Evolutionary conservation across 1,140 invertebrate species (phyloP).

Genomic region (Drosophila mauritiana): DNA sequence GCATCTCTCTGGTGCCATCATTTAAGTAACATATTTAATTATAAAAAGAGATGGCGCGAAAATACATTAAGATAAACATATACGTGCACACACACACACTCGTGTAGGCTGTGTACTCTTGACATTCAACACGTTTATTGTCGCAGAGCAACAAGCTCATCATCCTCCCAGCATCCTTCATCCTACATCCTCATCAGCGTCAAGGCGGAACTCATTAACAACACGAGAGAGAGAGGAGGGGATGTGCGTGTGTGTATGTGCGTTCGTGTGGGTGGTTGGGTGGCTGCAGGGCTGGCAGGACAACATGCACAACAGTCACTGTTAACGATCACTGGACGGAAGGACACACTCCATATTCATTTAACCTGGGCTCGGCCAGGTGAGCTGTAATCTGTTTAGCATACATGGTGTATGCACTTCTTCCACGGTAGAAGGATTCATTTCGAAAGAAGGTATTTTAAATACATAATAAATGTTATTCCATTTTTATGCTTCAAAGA

Average conservation of each 20-base stretch:
- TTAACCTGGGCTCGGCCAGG: slow-evolving; percentile 3
- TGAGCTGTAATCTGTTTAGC: background rate
- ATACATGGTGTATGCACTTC: too few relatives aligned
- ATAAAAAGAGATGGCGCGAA: slow-evolving; percentile 34
- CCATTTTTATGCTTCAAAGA: too few relatives aligned
- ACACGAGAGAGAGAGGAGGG: background rate
- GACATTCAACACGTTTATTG: slow-evolving; percentile 65
- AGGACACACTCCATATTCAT: background rate
- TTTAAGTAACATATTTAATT: slow-evolving; percentile 60
- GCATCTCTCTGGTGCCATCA: slow-evolving; percentile 32
- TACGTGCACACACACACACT: slow-evolving; percentile 6
- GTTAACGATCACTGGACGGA: slow-evolving; percentile 6
- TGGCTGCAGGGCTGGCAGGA: slow-evolving; percentile 23
- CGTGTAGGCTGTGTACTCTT: slow-evolving; percentile 38
- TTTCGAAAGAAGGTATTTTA: too few relatives aligned
- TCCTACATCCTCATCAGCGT: slow-evolving; percentile 54
- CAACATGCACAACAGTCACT: slow-evolving; percentile 8
- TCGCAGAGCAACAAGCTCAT: slow-evolving; percentile 58
- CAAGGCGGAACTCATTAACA: slow-evolving; percentile 60
- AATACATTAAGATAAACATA: slow-evolving; percentile 26
- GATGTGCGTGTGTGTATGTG: slow-evolving; percentile 3
- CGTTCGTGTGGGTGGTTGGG: slow-evolving; percentile 8
- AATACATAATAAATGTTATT: too few relatives aligned
- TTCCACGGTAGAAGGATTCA: too few relatives aligned
- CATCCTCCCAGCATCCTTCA: slow-evolving; percentile 16